Evolutionary conservation across 2,888 invertebrate species (phyloP).

Genomic region (Thyatira batis): DNA sequence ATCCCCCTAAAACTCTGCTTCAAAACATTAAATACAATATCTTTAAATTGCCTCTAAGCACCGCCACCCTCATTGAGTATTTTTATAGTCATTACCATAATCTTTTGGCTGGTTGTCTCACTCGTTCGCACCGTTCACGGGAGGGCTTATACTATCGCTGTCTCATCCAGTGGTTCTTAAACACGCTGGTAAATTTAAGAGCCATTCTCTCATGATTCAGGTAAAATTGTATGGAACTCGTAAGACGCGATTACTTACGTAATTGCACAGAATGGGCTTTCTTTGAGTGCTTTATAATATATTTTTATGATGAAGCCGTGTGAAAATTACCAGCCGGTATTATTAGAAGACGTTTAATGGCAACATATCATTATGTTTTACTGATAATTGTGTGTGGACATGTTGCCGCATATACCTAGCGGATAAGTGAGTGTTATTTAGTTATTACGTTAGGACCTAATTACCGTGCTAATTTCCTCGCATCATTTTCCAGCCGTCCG

Average conservation of each 20-base stretch:
- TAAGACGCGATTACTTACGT: slow-evolving; percentile 63
- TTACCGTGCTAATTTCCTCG: no score
- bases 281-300: slow-evolving; percentile 36
- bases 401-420: no score
- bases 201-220: slow-evolving; percentile 63
- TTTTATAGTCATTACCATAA: slow-evolving; percentile 79
- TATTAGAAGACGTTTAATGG: no score
- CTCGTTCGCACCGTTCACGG: slow-evolving; percentile 27
- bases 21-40: slow-evolving; percentile 79
- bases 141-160: slow-evolving; percentile 27
- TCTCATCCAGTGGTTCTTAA: slow-evolving; percentile 51
- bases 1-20: slow-evolving; percentile 35
- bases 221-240: slow-evolving; percentile 60
- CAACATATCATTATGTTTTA: no score
- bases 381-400: neutral
- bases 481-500: no score
- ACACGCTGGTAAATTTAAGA: slow-evolving; percentile 63
- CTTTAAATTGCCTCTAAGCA: slow-evolving; percentile 79
- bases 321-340: slow-evolving; percentile 22
- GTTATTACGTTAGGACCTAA: no score
- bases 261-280: slow-evolving; percentile 53
- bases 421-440: no score
- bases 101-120: slow-evolving; percentile 54
- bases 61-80: slow-evolving; percentile 73
- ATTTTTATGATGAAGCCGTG: slow-evolving; percentile 24